These are phyloP conservation scores for Drosophila meridionalis DNA, from an alignment of 2,888 invertebrate genomes.

Conservation along the genomic window DNA sequence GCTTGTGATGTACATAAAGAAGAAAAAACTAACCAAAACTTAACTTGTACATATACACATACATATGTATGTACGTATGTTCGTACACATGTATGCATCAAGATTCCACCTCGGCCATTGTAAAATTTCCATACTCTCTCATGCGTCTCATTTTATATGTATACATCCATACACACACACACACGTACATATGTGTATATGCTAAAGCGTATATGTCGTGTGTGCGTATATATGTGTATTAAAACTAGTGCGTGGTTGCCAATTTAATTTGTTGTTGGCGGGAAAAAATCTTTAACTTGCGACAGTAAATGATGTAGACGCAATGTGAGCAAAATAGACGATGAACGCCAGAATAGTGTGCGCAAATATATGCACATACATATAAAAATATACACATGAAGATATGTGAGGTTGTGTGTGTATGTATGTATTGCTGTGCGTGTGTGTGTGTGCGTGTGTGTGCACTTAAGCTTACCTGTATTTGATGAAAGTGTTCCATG, in stretches of 20 bases:
- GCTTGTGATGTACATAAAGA: constrained; percentile 5
- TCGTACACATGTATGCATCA: constrained; percentile 30
- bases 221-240: constrained; percentile 10
- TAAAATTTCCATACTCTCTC: constrained; percentile 60
- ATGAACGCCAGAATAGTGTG: constrained; percentile 37
- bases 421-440: constrained; percentile 13
- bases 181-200: background rate
- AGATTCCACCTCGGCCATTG: constrained; percentile 53
- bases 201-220: constrained; percentile 11
- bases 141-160: constrained; percentile 39
- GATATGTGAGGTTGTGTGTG: constrained; percentile 16
- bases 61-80: constrained; percentile 30
- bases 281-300: constrained; percentile 48
- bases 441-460: constrained; percentile 20
- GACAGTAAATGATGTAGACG: constrained; percentile 15
- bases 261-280: constrained; percentile 62
- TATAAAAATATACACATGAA: constrained; percentile 17
- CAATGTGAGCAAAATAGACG: constrained; percentile 30
- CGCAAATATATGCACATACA: constrained; percentile 21
- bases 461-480: constrained; percentile 83
- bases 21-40: constrained; percentile 2
- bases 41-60: constrained; percentile 8
- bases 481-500: constrained; percentile 85
- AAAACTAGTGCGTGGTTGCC: constrained; percentile 48
- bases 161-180: constrained; percentile 29